Conservation (phyloP, 2,797 vertebrate genomes). For the Sylvilagus floridanus region DNA sequence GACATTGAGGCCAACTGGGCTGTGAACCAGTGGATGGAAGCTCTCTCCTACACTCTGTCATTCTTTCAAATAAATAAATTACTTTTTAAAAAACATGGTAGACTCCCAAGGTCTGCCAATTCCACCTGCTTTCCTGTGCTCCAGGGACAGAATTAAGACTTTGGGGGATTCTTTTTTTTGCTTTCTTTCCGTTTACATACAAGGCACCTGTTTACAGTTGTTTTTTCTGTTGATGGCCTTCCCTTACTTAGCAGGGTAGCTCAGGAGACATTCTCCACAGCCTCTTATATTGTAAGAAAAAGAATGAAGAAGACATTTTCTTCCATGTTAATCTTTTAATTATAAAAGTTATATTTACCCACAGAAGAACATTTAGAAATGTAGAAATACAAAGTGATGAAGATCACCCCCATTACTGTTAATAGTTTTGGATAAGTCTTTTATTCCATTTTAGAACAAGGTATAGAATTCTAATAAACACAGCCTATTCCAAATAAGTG, state of each 20-base stretch:
- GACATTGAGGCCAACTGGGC: too few species aligned
- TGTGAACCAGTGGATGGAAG: too few species aligned
- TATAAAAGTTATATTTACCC: neutral
- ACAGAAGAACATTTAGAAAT: neutral
- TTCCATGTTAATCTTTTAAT: neutral
- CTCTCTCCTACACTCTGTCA: too few species aligned
- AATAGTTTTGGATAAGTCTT: neutral
- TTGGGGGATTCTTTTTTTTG: neutral
- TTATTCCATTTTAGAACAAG: neutral
- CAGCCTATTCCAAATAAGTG: neutral
- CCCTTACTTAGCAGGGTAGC: too few species aligned
- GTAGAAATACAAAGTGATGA: neutral
- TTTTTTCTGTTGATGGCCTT: neutral
- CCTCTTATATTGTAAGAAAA: neutral
- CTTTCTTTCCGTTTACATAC: accelerated
- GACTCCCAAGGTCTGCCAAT: neutral
- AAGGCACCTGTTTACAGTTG: neutral
- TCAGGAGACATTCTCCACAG: neutral
- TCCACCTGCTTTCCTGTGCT: neutral
- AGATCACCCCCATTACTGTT: neutral
- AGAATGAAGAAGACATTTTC: neutral
- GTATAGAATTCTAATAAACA: neutral
- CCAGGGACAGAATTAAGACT: neutral
- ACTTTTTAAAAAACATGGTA: too few species aligned
- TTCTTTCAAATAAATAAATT: too few species aligned